Percentiles rank a stretch among this genome's conserved stretches.
Conservation (phyloP, 2,113 vertebrate species). For the Mus spicilegus region DNA sequence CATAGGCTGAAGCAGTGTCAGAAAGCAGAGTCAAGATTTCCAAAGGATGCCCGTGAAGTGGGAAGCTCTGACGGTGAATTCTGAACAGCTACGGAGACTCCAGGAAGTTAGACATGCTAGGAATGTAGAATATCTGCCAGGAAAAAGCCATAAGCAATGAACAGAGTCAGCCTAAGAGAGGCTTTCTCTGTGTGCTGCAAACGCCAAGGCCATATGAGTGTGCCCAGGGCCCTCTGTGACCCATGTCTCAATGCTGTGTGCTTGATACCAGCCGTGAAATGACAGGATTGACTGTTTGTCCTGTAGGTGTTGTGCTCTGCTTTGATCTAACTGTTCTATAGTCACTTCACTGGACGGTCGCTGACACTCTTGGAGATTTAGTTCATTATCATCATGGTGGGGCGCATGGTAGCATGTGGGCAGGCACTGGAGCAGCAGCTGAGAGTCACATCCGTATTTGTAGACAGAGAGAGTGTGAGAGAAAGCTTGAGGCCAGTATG, state of each 20-base stretch:
- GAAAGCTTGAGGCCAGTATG: neutral
- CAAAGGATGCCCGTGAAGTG: neutral
- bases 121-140: neutral
- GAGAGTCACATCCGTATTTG: neutral
- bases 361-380: neutral
- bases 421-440: neutral
- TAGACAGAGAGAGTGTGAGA: neutral
- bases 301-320: neutral
- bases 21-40: no score
- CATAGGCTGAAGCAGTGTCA: neutral
- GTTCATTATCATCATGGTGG: neutral
- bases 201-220: neutral
- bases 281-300: neutral
- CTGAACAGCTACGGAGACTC: neutral
- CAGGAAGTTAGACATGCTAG: neutral
- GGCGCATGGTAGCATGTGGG: neutral
- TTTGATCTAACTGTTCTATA: neutral
- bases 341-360: neutral
- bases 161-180: neutral
- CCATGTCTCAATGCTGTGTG: no score
- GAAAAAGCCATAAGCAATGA: neutral
- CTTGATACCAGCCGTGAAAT: neutral
- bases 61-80: neutral
- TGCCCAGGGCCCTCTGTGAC: neutral
- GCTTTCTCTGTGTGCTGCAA: neutral